Base-by-base conservation (phyloP, 2,888 invertebrate species). In the Nephrocerus scutellatus region DNA sequence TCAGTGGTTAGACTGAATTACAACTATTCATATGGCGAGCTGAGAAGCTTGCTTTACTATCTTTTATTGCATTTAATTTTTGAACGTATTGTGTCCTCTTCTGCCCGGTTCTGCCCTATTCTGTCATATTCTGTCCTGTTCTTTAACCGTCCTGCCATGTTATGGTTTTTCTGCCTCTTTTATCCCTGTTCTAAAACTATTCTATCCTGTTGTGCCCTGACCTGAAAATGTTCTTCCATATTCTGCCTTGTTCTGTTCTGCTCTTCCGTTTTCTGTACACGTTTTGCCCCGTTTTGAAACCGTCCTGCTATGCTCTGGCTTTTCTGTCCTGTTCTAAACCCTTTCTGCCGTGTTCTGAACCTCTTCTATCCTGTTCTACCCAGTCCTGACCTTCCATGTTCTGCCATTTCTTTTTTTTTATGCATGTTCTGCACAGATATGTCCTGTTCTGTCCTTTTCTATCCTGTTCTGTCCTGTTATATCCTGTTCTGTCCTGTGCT, bases 401-500 rank as follows among this genome's bases (percentile, higher is more conserved):
- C n/a, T n/a, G n/a, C n/a, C n/a, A n/a, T n/a, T n/a, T n/a, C n/a
- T n/a, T n/a, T n/a, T n/a, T n/a, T n/a, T n/a, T n/a, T n/a, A n/a
- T n/a, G n/a, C 14, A 22, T 29, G 22, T 29, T 15, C 30, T 36
- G 22, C 22, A 21, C 30, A 22, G 22, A 21, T 15, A 22, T 36
- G 22, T 29, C 14, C 30, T 29, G 22, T 29, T 15, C 30, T 36
- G 22, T 29, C 14, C 30, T 29, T 22, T 29, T 15, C 30, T 36
- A 29, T 29, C 14, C 30, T 29, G 22, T 29, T 15, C 28, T 36
- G 22, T 39, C 32, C 39, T 39, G 33, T 18, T 22, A 24, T 37
- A 31, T 37, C 30, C 30, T 37, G 31, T 24, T 30, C 24, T 30
- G 31, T 30, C 30, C 37, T 37, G 31, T 30, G 25, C 31, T 37